Evolutionary conservation across 2,113 vertebrate species (phyloP).

Genomic region (Passerina amoena): DNA sequence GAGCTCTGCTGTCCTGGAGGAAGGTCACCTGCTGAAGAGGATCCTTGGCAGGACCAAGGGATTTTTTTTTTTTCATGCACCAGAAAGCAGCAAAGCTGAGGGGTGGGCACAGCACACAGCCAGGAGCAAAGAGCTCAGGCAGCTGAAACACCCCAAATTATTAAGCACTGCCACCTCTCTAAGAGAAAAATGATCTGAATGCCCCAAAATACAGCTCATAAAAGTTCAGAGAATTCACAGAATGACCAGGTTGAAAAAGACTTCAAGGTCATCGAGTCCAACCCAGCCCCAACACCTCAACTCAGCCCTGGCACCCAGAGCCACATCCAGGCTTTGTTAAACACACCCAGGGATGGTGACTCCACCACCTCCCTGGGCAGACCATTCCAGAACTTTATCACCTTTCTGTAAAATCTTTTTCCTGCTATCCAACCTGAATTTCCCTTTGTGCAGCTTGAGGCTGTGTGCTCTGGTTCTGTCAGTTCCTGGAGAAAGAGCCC

Average conservation of each 20-base stretch:
- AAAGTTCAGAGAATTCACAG: too few relatives aligned
- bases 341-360: neutral
- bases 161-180: accelerated
- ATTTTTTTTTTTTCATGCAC: neutral
- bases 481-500: neutral
- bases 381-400: neutral
- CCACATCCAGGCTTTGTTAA: too few relatives aligned
- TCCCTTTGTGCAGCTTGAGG: accelerated
- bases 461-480: neutral
- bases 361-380: neutral
- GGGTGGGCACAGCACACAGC: too few relatives aligned
- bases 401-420: neutral
- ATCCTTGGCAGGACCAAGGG: neutral
- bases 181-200: accelerated
- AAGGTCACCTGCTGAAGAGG: neutral
- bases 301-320: too few relatives aligned
- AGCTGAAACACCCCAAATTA: neutral
- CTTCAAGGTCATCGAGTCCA: too few relatives aligned
- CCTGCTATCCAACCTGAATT: neutral
- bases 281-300: too few relatives aligned
- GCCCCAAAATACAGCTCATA: neutral
- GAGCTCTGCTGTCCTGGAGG: neutral
- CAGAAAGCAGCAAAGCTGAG: neutral
- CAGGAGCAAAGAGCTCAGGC: neutral
- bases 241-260: too few relatives aligned